Conservation (phyloP, 2,888 invertebrate genomes). For the Serrognathus titanus region DNA sequence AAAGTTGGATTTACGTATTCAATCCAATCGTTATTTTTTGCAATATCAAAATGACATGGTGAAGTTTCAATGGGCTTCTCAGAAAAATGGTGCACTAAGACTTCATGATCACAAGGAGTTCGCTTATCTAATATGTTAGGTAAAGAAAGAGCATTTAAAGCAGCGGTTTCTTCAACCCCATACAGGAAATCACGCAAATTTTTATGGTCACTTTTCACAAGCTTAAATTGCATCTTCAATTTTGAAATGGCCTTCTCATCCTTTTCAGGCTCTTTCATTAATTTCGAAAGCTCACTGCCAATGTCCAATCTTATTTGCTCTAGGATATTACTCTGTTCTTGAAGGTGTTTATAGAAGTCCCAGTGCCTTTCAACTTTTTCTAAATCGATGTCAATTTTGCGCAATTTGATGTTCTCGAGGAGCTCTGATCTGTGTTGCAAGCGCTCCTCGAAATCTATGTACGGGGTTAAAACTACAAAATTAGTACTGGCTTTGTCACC, state of each 20-base stretch:
- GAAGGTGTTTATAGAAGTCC: slow-evolving; percentile 58
- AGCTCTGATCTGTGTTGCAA: slow-evolving; percentile 53
- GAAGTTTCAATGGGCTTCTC: slow-evolving; percentile 42
- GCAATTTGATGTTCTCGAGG: slow-evolving; percentile 54
- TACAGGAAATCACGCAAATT: slow-evolving; percentile 61
- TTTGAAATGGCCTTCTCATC: slow-evolving; percentile 49
- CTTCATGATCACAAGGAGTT: slow-evolving; percentile 54
- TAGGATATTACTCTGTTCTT: slow-evolving; percentile 51
- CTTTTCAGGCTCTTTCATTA: slow-evolving; percentile 42
- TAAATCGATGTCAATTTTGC: slow-evolving; percentile 56
- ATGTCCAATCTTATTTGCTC: slow-evolving; percentile 55
- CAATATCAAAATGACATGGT: slow-evolving; percentile 56
- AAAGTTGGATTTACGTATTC: slow-evolving; percentile 57
- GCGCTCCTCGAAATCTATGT: slow-evolving; percentile 61
- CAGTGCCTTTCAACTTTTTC: slow-evolving; percentile 58
- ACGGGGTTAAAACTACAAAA: slow-evolving; percentile 65
- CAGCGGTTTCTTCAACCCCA: slow-evolving; percentile 69
- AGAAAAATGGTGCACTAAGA: slow-evolving; percentile 33
- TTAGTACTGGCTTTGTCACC: slow-evolving; percentile 67
- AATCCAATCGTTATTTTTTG: slow-evolving; percentile 52
- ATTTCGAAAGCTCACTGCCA: slow-evolving; percentile 49
- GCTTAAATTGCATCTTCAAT: slow-evolving; percentile 53
- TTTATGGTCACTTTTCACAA: slow-evolving; percentile 56
- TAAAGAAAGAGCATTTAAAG: slow-evolving; percentile 60
- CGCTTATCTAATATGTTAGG: slow-evolving; percentile 67